Evolutionary conservation across 2,113 vertebrate genomes (phyloP), one percentile per base, ranked within the genome.

Genomic region (Morone chrysops): DNA sequence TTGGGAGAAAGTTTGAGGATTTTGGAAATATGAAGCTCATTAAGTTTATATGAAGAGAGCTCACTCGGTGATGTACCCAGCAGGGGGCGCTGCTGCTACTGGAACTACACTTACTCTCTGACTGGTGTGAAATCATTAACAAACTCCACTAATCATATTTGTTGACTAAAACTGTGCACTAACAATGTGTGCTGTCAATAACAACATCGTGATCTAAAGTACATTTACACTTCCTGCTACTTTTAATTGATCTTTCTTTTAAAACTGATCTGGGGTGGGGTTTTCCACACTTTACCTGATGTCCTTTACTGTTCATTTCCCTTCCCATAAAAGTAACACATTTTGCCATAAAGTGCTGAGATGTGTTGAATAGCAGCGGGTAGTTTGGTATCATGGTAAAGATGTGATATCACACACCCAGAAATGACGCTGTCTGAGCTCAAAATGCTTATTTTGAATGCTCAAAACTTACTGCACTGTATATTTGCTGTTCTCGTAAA

Each of bases 181-280:
- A 70, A 86, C 88, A 61, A 9, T 75, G 76, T 84, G 70, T 72
- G 73, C 80, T 74, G 68, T 87, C 56, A 79, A 41, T 88, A 88
- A 83, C 81, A 83, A 12, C 54, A 40, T 82, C 63, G 54, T 70
- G 57, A 13, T 47, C 22, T 12, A 66, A 71, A 20, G 22, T 59
- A 16, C 56, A 25, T 72, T 54, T 4, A 60, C 1, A 40, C 63
- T n/a, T 63, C 60, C 57, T 65, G n/a, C 48, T 14, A 13, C 41
- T 45, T 51, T 41, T 3, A 22, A 73, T 17, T 12, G 4, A 53
- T 70, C 54, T 75, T 72, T 74, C 48, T 48, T 43, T 65, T 70
- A 3, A 38, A 18, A 22, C n/a, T 62, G 9, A 45, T 59, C 25
- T 16, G 22, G 31, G 48, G 43, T 45, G 25, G n/a, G 36, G 25